A percentile compares a stretch with the other conserved stretches of the same genome.
Conservation (phyloP, 2,113 vertebrate species). For the Odobenus rosmarus region DNA sequence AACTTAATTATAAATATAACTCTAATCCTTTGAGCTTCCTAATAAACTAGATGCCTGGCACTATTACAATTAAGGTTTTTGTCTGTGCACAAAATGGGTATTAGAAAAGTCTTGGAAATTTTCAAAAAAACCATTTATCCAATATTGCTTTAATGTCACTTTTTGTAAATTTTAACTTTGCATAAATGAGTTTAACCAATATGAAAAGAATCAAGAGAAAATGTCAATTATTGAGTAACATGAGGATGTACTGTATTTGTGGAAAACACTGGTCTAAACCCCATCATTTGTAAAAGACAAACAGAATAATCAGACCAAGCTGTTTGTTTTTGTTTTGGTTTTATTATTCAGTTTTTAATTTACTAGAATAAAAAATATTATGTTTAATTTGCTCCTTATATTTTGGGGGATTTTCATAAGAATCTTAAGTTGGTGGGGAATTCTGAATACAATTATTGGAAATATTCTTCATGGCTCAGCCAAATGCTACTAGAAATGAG, state of each 20-base stretch:
- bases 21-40: conserved; percentile 37
- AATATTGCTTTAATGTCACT: background rate
- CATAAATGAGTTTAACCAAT: conserved; percentile 6
- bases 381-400: background rate
- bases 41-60: conserved; percentile 22
- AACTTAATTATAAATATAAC: conserved; percentile 49
- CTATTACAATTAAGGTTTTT: conserved; percentile 21
- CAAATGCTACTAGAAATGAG: background rate
- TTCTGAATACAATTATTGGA: conserved; percentile 28
- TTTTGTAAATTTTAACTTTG: conserved; percentile 33
- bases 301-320: background rate
- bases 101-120: background rate
- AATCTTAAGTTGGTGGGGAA: conserved; percentile 16
- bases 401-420: background rate
- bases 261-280: background rate
- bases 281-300: background rate
- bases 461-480: background rate
- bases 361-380: conserved; percentile 41
- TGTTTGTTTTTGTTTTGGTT: background rate
- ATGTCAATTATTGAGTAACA: background rate
- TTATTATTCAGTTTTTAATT: background rate
- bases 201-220: conserved; percentile 29
- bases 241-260: background rate
- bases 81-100: background rate
- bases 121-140: background rate